phyloP scores from a whole-genome alignment of 2,113 vertebrate species.

The Phylloscopus whistleri region DNA sequence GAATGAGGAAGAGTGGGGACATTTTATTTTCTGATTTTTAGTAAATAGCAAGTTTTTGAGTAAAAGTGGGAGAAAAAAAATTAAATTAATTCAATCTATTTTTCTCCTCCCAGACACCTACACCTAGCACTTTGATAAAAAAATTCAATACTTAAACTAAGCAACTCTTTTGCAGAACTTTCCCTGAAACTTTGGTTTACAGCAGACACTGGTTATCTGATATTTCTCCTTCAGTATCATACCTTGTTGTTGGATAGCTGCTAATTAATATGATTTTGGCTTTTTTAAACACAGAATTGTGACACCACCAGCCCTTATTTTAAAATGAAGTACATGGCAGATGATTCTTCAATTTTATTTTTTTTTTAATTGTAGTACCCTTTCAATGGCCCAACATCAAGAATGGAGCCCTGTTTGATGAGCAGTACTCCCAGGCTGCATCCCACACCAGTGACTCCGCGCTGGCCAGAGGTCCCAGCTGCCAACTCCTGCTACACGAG shows the following conservation, averaged over 20 bases:
- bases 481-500: slow-evolving; percentile 91
- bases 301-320: background rate
- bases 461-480: slow-evolving; percentile 92
- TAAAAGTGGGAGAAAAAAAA: background rate
- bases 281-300: background rate
- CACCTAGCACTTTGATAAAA: background rate
- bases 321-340: background rate
- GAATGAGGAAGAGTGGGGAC: background rate
- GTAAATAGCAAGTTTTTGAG: background rate
- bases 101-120: background rate
- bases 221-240: background rate
- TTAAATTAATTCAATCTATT: background rate
- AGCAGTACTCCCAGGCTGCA: slow-evolving; percentile 89
- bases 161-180: background rate
- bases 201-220: background rate
- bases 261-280: background rate
- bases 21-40: background rate
- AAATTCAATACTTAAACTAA: background rate
- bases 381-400: slow-evolving; percentile 90
- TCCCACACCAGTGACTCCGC: slow-evolving; percentile 86
- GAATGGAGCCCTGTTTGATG: slow-evolving; percentile 98
- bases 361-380: slow-evolving; percentile 80
- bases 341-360: background rate
- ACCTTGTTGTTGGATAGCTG: background rate
- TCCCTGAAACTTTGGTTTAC: background rate